Evolutionary conservation across 1,140 invertebrate genomes (phyloP).

Genomic region (Lepidurus couesii): DNA sequence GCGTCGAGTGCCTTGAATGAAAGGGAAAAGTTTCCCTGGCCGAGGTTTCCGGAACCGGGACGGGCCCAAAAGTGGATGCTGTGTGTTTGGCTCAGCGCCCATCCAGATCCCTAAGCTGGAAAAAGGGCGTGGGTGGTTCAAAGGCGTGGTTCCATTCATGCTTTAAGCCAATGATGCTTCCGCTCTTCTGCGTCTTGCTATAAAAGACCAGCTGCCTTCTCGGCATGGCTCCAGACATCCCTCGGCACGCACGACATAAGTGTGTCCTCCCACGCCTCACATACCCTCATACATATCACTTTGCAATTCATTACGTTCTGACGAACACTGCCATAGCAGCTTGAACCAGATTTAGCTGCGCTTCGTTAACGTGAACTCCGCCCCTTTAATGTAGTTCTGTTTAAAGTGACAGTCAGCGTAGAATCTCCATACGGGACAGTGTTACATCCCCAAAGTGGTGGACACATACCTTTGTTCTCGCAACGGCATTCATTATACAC

Average conservation of each 20-base stretch:
- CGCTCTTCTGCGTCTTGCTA: constrained; percentile 5
- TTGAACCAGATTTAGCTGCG: no score
- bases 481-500: no score
- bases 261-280: background rate
- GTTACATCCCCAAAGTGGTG: no score
- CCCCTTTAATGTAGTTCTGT: no score
- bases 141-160: constrained; percentile 2
- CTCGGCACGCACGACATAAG: background rate
- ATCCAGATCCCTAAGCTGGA: background rate
- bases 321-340: no score
- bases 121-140: constrained; percentile 1
- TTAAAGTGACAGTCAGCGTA: no score
- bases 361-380: no score
- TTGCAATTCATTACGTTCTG: background rate
- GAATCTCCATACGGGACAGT: no score
- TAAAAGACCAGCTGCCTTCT: constrained; percentile 13
- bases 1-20: background rate
- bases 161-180: constrained; percentile 18
- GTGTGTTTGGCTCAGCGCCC: constrained; percentile 6
- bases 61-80: constrained; percentile 12
- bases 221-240: constrained; percentile 9
- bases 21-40: constrained; percentile 3
- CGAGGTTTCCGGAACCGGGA: background rate
- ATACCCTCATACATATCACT: background rate
- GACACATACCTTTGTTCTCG: no score